Conservation (phyloP, 1,140 invertebrate genomes). For the Drosophila quadrilineata region DNA sequence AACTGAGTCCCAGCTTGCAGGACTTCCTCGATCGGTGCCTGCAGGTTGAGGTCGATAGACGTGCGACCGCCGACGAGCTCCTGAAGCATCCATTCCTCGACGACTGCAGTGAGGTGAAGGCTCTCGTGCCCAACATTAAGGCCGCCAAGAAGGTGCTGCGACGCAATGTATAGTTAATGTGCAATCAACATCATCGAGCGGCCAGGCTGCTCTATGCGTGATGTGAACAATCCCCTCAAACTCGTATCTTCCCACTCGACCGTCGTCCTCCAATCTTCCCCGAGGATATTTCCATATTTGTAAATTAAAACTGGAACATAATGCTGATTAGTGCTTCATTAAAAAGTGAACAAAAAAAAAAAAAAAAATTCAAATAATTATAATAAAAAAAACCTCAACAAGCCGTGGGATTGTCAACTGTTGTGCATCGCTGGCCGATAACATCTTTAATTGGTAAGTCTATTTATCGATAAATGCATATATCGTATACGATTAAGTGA, state of each 20-base stretch:
- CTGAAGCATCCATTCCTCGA: conserved; percentile 94
- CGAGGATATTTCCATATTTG: conserved; percentile 13
- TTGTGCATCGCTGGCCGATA: conserved; percentile 32
- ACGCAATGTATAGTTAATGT: conserved; percentile 78
- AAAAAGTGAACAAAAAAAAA: conserved; percentile 15
- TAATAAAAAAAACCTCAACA: background rate
- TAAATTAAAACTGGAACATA: conserved; percentile 66
- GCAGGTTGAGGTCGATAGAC: conserved; percentile 94
- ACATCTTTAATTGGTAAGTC: conserved; percentile 35
- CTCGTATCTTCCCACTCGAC: background rate
- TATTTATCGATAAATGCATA: background rate
- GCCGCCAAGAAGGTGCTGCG: conserved; percentile 85
- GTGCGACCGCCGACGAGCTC: conserved; percentile 92
- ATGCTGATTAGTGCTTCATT: conserved; percentile 68
- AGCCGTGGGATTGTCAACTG: conserved; percentile 11
- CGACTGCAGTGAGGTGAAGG: conserved; percentile 91
- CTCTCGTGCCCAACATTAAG: conserved; percentile 94
- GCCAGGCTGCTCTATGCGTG: conserved; percentile 65
- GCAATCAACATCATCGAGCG: conserved; percentile 57
- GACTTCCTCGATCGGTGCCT: conserved; percentile 95
- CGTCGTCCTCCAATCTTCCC: background rate
- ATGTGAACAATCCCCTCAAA: conserved; percentile 26
- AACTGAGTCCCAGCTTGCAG: conserved; percentile 88
- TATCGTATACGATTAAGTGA: too few species aligned
- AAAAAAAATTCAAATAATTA: conserved; percentile 1